Conservation (phyloP, 2,113 vertebrate species). For the Calidris pygmaea region DNA sequence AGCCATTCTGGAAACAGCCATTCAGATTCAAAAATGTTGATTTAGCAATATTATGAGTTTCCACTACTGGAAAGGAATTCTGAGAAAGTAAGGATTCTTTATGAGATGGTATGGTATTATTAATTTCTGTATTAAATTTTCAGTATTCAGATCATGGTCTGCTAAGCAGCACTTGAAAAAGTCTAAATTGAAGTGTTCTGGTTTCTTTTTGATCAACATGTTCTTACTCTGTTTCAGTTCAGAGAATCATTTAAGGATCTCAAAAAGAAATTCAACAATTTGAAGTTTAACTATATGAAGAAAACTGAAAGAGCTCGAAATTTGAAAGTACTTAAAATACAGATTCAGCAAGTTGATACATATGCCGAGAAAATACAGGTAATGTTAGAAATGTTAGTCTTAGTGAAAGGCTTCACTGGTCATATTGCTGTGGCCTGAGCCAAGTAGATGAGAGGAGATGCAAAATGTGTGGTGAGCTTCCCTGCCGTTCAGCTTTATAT, state of each 20-base stretch:
- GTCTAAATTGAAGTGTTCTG: not conserved
- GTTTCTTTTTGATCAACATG: not conserved
- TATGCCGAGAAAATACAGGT: conserved; percentile 85
- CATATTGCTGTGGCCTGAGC: not conserved
- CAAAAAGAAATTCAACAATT: conserved; percentile 90
- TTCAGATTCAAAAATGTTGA: not conserved
- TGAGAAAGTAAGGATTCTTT: not conserved
- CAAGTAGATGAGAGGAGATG: not conserved
- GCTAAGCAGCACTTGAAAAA: not conserved
- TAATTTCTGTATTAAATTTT: not conserved
- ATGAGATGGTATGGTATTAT: not conserved
- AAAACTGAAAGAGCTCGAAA: conserved; percentile 85
- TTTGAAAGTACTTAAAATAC: conserved; percentile 81
- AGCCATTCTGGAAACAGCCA: not conserved
- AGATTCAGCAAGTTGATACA: conserved; percentile 84
- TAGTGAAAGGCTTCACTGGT: not conserved
- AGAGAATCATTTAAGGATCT: conserved; percentile 87
- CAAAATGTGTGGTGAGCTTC: not conserved
- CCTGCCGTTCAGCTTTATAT: not conserved
- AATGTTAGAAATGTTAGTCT: not conserved
- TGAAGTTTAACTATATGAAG: conserved; percentile 88
- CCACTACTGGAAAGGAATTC: not conserved
- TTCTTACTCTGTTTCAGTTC: conserved; percentile 73
- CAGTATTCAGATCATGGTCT: not conserved
- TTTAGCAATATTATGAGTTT: not conserved